Evolutionary conservation across 1,140 invertebrate species (phyloP), one percentile per base, ranked within the genome.

Genomic region (Antheraea mylitta): DNA sequence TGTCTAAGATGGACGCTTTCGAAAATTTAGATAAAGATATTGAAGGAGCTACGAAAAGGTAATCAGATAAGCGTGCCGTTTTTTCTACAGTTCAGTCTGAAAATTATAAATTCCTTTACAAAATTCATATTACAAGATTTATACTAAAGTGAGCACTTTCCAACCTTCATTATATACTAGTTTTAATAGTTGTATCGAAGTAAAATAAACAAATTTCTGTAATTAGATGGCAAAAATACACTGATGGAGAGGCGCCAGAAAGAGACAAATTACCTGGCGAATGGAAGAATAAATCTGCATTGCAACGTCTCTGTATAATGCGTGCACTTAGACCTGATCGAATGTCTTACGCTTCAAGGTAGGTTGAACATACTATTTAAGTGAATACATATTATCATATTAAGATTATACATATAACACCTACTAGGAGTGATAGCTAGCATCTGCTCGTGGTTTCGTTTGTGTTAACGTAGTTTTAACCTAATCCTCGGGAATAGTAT

Each of bases 181-280:
- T 30, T 30, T 30, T 30, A 59, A 18, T 59, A 11, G 6, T 7
- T 42, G 38, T 8, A 36, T 36, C 7, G 10, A 10, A 37, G 37
- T 38, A 16, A 13, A 36, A 37, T 30, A 1, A 38, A 11, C 58
- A 22, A 59, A 18, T 64, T 66, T 69, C 11, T 60, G 11, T 68
- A 58, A 48, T 64, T 38, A 92, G 92, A 66, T 99, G 98, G 98
- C 96, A 96, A 78, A 98, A 98, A 82, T 98, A 98, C 81, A 95
- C 98, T 7, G 97, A 98, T 77, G 96, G 96, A 62, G 98, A 99
- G 87, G 95, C 94, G 58, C 98, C 98, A 0, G 98, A 99, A 89
- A 95, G 96, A 82, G 98, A 99, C 84, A 98, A 98, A 87, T 95
- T 99, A 74, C 98, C 98, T 0, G 97, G 98, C 72, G 98, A 99